Conservation (phyloP, 2,113 vertebrate species). For the Clinocottus analis region DNA sequence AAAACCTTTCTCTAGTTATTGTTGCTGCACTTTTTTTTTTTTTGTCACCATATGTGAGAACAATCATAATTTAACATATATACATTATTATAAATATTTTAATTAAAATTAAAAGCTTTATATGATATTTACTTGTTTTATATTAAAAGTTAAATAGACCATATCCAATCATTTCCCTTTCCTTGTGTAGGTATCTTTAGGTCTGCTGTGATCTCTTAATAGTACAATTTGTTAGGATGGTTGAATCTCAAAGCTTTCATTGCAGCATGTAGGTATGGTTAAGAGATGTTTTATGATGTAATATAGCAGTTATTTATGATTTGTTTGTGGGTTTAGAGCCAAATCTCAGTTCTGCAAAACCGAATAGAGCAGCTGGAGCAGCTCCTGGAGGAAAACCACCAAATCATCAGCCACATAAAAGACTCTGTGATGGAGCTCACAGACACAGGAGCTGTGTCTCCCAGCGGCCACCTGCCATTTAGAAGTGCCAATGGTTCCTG, state of each 20-base stretch:
- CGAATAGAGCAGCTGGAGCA: slow-evolving; percentile 98
- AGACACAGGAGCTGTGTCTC: slow-evolving; percentile 88
- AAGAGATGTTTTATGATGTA: slow-evolving; percentile 33
- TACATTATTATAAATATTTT: not conserved
- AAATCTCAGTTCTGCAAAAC: slow-evolving; percentile 98
- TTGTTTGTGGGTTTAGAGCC: slow-evolving; percentile 85
- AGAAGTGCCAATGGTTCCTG: slow-evolving; percentile 90
- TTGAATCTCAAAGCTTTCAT: not conserved
- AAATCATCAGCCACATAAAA: slow-evolving; percentile 99
- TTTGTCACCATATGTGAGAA: not conserved
- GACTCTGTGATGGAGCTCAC: slow-evolving; percentile 98
- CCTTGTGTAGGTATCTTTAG: not conserved
- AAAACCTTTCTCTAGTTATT: not conserved
- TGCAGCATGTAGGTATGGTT: not conserved
- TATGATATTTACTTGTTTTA: not conserved
- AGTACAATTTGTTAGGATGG: not conserved
- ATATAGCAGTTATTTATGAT: slow-evolving; percentile 9
- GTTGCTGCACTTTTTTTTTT: not conserved
- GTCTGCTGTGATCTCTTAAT: not conserved
- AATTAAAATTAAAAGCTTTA: not conserved
- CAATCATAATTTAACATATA: slow-evolving; percentile 13
- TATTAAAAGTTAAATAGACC: not conserved
- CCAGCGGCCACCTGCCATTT: slow-evolving; percentile 86
- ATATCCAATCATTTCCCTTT: not conserved
- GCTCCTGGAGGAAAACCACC: slow-evolving; percentile 98